Evolutionary conservation across 2,797 vertebrate genomes (phyloP).

Genomic region (Lerista edwardsae): DNA sequence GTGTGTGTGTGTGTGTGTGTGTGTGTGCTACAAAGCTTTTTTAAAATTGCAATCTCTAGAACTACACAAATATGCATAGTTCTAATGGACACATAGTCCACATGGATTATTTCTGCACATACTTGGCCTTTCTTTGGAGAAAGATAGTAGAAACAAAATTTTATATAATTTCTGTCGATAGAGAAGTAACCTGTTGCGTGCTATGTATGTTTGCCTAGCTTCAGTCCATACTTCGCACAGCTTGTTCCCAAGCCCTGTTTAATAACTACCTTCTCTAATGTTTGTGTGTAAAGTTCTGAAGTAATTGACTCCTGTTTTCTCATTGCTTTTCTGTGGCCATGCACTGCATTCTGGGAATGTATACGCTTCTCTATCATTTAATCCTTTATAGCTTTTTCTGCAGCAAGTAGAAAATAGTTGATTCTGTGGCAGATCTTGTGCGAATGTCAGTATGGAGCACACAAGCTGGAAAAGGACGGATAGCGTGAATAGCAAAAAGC

Average conservation of each 20-base stretch:
- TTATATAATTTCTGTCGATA: background rate
- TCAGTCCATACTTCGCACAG: background rate
- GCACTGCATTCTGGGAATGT: background rate
- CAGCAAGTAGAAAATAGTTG: background rate
- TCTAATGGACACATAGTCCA: fast-evolving
- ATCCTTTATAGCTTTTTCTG: background rate
- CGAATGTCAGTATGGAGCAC: background rate
- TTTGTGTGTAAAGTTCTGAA: background rate
- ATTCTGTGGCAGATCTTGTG: too few species aligned
- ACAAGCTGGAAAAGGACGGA: background rate
- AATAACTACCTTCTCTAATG: background rate
- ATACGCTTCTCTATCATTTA: background rate
- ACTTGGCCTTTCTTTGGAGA: background rate
- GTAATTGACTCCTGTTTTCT: background rate
- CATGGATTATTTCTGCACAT: background rate
- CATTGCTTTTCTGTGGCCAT: background rate
- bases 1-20: too few species aligned
- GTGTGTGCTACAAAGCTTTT: background rate
- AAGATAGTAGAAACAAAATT: background rate
- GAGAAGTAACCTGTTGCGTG: constrained; percentile 23
- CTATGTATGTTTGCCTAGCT: background rate
- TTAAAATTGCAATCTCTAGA: background rate
- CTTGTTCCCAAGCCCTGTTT: background rate
- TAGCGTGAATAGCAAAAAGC: background rate
- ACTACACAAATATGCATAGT: too few species aligned